These are phyloP conservation scores for Mesorhabditis spiculigera DNA, from an alignment of 2,888 invertebrate species.

Conservation along the genomic window DNA sequence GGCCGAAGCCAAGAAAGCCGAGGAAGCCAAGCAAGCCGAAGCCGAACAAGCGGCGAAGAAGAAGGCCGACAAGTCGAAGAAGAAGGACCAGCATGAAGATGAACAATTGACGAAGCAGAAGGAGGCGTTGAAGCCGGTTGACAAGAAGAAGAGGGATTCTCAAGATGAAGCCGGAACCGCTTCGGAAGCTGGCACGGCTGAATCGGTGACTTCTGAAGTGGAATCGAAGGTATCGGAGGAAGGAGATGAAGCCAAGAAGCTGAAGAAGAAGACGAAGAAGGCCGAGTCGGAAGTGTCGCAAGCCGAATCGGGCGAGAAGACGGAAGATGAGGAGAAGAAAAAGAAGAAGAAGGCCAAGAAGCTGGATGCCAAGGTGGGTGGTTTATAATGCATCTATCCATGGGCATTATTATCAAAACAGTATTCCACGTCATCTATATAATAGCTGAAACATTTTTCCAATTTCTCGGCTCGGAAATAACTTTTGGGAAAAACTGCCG, in stretches of 20 bases:
- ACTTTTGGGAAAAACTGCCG: too few relatives aligned
- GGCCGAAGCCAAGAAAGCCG: conserved; percentile 11
- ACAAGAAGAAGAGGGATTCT: neutral
- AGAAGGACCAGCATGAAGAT: conserved; percentile 7
- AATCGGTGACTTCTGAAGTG: neutral
- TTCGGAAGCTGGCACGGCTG: neutral
- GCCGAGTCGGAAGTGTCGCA: conserved; percentile 12
- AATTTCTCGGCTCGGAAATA: too few relatives aligned
- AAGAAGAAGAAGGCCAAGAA: conserved; percentile 12
- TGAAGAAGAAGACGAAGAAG: conserved; percentile 16
- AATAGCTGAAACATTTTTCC: too few relatives aligned
- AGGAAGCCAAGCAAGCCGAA: neutral
- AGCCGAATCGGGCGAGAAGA: conserved; percentile 9
- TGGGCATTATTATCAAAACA: too few relatives aligned
- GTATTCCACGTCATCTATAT: too few relatives aligned
- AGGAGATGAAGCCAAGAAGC: conserved; percentile 14
- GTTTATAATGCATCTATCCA: too few relatives aligned
- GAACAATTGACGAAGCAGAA: conserved; percentile 1
- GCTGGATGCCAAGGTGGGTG: conserved; percentile 1
- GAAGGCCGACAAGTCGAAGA: conserved; percentile 11
- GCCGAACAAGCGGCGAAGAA: conserved; percentile 1
- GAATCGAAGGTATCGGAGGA: neutral
- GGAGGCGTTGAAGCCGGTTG: neutral
- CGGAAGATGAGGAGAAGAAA: conserved; percentile 18
- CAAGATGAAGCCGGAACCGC: neutral